Evolutionary conservation across 2,797 vertebrate genomes (phyloP), one percentile per base, ranked within the genome.

Genomic region (Esox lucius): DNA sequence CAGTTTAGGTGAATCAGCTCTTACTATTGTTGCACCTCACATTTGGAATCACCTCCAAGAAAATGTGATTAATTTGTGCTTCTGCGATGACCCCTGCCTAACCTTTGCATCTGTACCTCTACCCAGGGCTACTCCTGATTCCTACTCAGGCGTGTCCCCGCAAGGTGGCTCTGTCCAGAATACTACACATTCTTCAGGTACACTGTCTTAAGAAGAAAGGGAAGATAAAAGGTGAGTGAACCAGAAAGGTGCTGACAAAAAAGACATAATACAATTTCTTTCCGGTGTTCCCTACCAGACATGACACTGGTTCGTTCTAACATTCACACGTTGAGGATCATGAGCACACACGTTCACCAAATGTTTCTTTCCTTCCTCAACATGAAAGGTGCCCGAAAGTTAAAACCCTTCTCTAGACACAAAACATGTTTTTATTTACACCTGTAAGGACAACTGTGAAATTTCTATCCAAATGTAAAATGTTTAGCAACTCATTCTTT

Each of bases 181-280:
- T 88, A 90, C 89, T 84, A 83, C 76, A 81, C 81, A 92, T 91
- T 82, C 85, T 71, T 91, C 49, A 89, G 91, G 91, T 89, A 87
- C 59, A 74, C 79, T 87, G 91, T 92, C 90, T 77, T 61, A 77
- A 77, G 75, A 85, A 83, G 42, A 69, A 74, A 19, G 68, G 19
- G 64, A 81, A 86, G 78, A 79, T 80, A 81, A 82, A 76, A 53
- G 68, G 74, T 80, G 72, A 31, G 46, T 66, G 26, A 79, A 26
- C 39, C 42, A 42, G 9, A 42, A 42, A 42, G 39, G 39, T 39
- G 5, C 28, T 67, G 69, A 75, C 16, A 49, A 80, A 72, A 77
- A 81, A 91, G 91, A 91, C 72, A 90, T 48, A 91, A 90, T 80
- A 91, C 28, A 82, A 53, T 24, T 74, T 42, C 59, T 26, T 74